Evolutionary conservation across 2,113 vertebrate genomes (phyloP).

Genomic region (Capra hircus): DNA sequence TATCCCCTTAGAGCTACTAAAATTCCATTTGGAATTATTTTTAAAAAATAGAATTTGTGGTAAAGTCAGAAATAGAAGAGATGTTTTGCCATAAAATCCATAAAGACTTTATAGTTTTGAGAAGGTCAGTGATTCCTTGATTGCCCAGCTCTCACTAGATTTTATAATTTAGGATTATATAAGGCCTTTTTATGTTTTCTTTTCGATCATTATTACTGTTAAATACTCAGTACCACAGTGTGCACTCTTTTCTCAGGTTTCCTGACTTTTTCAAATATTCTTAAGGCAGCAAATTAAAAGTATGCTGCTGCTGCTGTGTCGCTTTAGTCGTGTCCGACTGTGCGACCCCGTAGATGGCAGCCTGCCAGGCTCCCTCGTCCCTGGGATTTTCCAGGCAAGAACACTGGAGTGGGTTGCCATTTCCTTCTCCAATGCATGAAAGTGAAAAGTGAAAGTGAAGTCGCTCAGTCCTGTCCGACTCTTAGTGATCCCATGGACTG

Average conservation of each 20-base stretch:
- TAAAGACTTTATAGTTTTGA: neutral
- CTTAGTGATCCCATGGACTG: too few relatives aligned
- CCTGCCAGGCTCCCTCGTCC: too few relatives aligned
- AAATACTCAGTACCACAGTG: neutral
- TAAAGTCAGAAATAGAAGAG: neutral
- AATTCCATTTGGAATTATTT: neutral
- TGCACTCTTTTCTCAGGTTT: neutral
- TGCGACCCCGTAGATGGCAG: too few relatives aligned
- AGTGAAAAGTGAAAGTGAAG: too few relatives aligned
- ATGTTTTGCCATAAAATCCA: neutral
- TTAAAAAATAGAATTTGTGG: neutral
- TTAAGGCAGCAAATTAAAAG: neutral
- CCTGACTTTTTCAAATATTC: neutral
- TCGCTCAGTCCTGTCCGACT: fast-evolving
- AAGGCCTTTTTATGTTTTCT: neutral
- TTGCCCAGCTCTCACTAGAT: neutral
- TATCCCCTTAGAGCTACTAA: neutral
- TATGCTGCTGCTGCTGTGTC: too few relatives aligned
- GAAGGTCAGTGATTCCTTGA: neutral
- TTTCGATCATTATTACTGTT: neutral
- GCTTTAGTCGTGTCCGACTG: fast-evolving
- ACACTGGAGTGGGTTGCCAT: too few relatives aligned
- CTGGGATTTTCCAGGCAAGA: too few relatives aligned
- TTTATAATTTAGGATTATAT: neutral
- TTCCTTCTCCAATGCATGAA: too few relatives aligned